phyloP scores from a whole-genome alignment of 1,140 invertebrate genomes.

The Camponotus vicinus region DNA sequence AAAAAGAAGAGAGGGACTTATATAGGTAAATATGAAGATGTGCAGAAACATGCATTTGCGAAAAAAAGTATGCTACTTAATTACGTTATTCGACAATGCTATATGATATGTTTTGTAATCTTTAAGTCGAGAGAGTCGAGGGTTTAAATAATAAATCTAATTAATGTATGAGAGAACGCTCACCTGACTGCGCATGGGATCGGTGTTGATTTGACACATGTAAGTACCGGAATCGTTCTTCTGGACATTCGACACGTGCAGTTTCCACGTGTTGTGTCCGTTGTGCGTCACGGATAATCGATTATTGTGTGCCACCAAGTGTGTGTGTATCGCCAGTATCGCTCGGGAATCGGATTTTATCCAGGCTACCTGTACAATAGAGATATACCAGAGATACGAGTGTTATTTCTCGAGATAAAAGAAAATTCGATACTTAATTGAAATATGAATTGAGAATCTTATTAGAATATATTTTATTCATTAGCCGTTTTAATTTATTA shows the following conservation, averaged over 20 bases:
- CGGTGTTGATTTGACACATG: constrained; percentile 97
- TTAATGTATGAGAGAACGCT: constrained; percentile 58
- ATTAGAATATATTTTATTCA: background rate
- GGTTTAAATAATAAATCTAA: background rate
- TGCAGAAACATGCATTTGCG: background rate
- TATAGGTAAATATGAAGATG: background rate
- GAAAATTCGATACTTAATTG: background rate
- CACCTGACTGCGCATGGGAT: constrained; percentile 96
- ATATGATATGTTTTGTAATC: background rate
- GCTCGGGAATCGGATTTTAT: constrained; percentile 96
- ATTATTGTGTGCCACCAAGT: constrained; percentile 95
- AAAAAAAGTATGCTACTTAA: background rate
- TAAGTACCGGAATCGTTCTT: constrained; percentile 95
- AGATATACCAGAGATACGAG: background rate
- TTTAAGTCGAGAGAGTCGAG: background rate
- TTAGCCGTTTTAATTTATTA: background rate
- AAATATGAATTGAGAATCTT: background rate
- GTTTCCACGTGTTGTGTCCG: constrained; percentile 96
- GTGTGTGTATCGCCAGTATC: constrained; percentile 95
- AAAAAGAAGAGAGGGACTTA: background rate
- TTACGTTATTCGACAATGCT: background rate
- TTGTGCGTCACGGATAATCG: constrained; percentile 95
- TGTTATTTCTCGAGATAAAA: constrained; percentile 12
- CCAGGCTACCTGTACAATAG: constrained; percentile 92
- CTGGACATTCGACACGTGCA: constrained; percentile 95